Evolutionary conservation across 2,797 vertebrate species (phyloP).

Genomic region (Sebastes cheni): DNA sequence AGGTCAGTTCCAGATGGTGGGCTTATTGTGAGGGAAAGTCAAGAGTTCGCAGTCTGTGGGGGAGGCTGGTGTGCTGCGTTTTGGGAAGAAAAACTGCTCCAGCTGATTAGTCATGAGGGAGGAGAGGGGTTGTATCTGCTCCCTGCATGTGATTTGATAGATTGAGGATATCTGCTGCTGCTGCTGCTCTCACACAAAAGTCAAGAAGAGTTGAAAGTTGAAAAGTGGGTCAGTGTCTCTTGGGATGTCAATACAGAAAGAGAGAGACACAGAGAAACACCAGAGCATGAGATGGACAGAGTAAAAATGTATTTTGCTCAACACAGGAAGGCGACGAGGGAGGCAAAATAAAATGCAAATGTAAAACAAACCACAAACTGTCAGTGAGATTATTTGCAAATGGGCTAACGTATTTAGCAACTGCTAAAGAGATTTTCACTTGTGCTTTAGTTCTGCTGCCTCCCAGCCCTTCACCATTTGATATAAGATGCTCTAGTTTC

Average conservation of each 20-base stretch:
- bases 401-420: neutral
- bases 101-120: constrained; percentile 69
- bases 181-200: constrained; percentile 38
- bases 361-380: constrained; percentile 5
- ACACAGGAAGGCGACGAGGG: neutral
- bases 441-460: constrained; percentile 1
- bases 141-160: constrained; percentile 69
- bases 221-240: constrained; percentile 59
- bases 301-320: neutral
- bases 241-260: constrained; percentile 19
- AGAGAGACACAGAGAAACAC: neutral
- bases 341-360: neutral
- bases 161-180: constrained; percentile 35
- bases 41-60: constrained; percentile 29
- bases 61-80: constrained; percentile 18
- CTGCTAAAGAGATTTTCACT: constrained; percentile 14
- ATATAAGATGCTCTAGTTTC: constrained; percentile 38
- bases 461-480: neutral
- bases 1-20: constrained; percentile 2
- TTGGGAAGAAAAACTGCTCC: constrained; percentile 50
- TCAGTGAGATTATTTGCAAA: constrained; percentile 7
- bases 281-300: neutral
- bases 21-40: constrained; percentile 26
- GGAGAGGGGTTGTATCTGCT: constrained; percentile 37
- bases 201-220: constrained; percentile 71